Percentiles rank a stretch among this genome's conserved stretches.
Evolutionary conservation across 2,888 invertebrate genomes (phyloP).

Genomic region (Auanema freiburgensis): DNA sequence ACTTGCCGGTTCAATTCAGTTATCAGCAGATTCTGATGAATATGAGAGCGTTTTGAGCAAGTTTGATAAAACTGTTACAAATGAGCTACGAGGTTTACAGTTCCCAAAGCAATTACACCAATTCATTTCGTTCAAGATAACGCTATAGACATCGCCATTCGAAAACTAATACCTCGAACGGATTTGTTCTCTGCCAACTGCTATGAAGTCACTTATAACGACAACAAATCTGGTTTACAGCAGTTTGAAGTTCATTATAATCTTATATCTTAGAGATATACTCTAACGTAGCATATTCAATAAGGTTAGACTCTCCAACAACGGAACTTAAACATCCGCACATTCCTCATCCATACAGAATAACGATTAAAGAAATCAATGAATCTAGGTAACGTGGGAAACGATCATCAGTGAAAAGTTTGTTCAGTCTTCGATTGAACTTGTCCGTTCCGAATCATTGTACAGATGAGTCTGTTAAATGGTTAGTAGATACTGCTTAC

Average conservation of each 20-base stretch:
- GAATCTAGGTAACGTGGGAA: constrained; percentile 9
- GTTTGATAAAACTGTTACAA: neutral
- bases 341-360: constrained; percentile 17
- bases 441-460: constrained; percentile 8
- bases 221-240: neutral
- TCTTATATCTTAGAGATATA: neutral
- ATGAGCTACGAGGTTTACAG: constrained; percentile 5
- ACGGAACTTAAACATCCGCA: constrained; percentile 12
- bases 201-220: constrained; percentile 26
- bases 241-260: neutral
- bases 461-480: constrained; percentile 13
- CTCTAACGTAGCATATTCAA: too few relatives aligned
- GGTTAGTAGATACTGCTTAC: constrained; percentile 24
- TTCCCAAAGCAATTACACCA: neutral
- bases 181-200: constrained; percentile 6
- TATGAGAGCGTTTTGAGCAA: constrained; percentile 18
- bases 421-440: constrained; percentile 4
- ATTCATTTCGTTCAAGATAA: constrained; percentile 5
- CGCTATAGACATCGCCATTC: constrained; percentile 9
- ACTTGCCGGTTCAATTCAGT: constrained; percentile 22
- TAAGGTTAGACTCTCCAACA: neutral
- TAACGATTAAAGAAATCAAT: neutral
- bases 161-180: constrained; percentile 23
- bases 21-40: constrained; percentile 20
- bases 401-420: neutral